Percentiles rank a stretch among this genome's conserved stretches.
Conservation (phyloP, 2,113 vertebrate species). For the Thunnus thynnus region DNA sequence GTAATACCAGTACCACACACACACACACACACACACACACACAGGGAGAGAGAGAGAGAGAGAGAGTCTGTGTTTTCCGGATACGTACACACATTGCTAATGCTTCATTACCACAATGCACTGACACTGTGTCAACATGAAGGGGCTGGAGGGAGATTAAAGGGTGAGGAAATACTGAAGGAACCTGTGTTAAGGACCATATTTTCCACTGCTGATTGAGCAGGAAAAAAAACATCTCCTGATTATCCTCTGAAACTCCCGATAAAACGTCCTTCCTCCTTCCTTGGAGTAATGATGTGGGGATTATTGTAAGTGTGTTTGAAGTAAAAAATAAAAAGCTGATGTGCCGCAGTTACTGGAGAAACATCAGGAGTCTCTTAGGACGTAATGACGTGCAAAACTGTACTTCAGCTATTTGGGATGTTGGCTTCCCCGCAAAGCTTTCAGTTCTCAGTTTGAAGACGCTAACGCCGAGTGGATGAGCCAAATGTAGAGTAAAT, state of each 20-base stretch:
- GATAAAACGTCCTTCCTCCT: slow-evolving; percentile 20
- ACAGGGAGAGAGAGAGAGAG: neutral
- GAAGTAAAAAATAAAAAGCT: slow-evolving; percentile 27
- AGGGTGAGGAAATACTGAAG: slow-evolving; percentile 30
- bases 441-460: slow-evolving; percentile 24
- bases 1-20: slow-evolving; percentile 55
- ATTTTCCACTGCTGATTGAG: slow-evolving; percentile 31
- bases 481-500: slow-evolving; percentile 1
- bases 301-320: slow-evolving; percentile 36
- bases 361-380: slow-evolving; percentile 6
- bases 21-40: slow-evolving; percentile 9
- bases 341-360: slow-evolving; percentile 19
- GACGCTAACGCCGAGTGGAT: neutral
- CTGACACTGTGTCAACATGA: slow-evolving; percentile 36
- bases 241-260: slow-evolving; percentile 17
- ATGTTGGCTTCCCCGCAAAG: slow-evolving; percentile 13
- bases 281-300: neutral
- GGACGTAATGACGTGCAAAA: slow-evolving; percentile 31
- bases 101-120: slow-evolving; percentile 34
- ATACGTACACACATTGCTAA: slow-evolving; percentile 21
- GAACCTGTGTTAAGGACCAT: slow-evolving; percentile 14
- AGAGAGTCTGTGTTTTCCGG: slow-evolving; percentile 29
- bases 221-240: neutral
- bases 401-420: slow-evolving; percentile 15
- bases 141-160: slow-evolving; percentile 22